Evolutionary conservation across 1,140 invertebrate species (phyloP), one percentile per base, ranked within the genome.

Genomic region (Marisa cornuarietis): DNA sequence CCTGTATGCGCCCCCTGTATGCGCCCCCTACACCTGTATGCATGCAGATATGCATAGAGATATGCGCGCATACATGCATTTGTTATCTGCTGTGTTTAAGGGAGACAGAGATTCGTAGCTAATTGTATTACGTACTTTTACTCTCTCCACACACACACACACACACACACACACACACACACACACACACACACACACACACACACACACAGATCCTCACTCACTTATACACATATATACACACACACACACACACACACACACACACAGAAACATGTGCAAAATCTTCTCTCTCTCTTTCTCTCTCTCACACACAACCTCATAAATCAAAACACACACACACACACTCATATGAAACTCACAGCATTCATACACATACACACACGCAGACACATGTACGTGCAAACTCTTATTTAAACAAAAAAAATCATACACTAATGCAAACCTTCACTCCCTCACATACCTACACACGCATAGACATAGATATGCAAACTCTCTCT

Each of bases 101-200:
- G 18, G 18, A 65, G 18, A 20, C 18, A 20, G 3, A 65, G 3
- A 24, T 65, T 20, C 18, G 3, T 65, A n/a, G n/a, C n/a, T n/a
- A n/a, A n/a, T n/a, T n/a, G n/a, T n/a, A n/a, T n/a, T n/a, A n/a
- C n/a, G 62, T 4, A 65, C 18, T 20, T 24, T 2, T 24, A 65
- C 2, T 4, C 66, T 26, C 24, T 42, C 14, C 10, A 69, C 66
- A 69, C 20, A 69, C 66, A n/a, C 66, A 69, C 51, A 54, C 20
- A 73, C 65, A 74, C 1, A 51, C 26, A 11, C 31, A 42, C 49
- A 76, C 31, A 66, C 74, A 79, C 75, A 81, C 58, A 20, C 31
- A 26, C 24, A 65, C 63, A 65, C 63, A 65, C 0, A 65, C 63
- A 65, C 6, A 65, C 63, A 65, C n/a, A n/a, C n/a, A n/a, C n/a